Evolutionary conservation across 2,888 invertebrate species (phyloP).

Genomic region (Lathronympha strigana): DNA sequence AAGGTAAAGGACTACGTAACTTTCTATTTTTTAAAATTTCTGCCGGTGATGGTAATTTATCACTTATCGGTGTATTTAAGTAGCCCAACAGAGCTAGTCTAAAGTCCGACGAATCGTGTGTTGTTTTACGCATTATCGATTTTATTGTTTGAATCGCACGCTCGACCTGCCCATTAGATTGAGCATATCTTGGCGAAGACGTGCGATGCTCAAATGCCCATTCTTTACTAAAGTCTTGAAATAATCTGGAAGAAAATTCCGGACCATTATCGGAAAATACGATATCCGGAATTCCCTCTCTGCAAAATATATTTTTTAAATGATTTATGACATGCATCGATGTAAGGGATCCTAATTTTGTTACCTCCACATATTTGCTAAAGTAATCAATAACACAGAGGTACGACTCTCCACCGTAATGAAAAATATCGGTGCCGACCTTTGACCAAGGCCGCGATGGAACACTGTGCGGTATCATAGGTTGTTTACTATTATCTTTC

Average conservation of each 20-base stretch:
- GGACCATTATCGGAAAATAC: slow-evolving; percentile 1
- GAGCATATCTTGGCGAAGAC: background rate
- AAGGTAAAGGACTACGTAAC: background rate
- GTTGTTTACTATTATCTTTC: slow-evolving; percentile 10
- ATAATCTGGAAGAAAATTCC: slow-evolving; percentile 1
- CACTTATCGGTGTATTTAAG: slow-evolving; percentile 4
- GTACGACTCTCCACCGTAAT: background rate
- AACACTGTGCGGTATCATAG: background rate
- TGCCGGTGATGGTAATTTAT: slow-evolving; percentile 13
- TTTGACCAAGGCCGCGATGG: slow-evolving; percentile 2
- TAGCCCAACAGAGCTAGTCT: slow-evolving; percentile 8
- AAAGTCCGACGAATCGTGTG: background rate
- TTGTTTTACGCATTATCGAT: slow-evolving; percentile 5
- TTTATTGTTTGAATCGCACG: slow-evolving; percentile 4
- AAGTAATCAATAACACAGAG: slow-evolving; percentile 1
- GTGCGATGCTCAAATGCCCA: slow-evolving; percentile 6
- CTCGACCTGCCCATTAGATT: slow-evolving; percentile 5
- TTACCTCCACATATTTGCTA: slow-evolving; percentile 1
- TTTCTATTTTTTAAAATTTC: slow-evolving; percentile 5
- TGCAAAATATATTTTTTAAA: background rate
- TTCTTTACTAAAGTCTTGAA: background rate
- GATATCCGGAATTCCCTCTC: slow-evolving; percentile 1
- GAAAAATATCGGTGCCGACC: slow-evolving; percentile 6
- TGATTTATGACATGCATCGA: background rate
- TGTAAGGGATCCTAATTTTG: background rate